Percentiles rank a stretch among this genome's conserved stretches.
phyloP scores from a whole-genome alignment of 2,888 invertebrate genomes.

The Phoronis australis region DNA sequence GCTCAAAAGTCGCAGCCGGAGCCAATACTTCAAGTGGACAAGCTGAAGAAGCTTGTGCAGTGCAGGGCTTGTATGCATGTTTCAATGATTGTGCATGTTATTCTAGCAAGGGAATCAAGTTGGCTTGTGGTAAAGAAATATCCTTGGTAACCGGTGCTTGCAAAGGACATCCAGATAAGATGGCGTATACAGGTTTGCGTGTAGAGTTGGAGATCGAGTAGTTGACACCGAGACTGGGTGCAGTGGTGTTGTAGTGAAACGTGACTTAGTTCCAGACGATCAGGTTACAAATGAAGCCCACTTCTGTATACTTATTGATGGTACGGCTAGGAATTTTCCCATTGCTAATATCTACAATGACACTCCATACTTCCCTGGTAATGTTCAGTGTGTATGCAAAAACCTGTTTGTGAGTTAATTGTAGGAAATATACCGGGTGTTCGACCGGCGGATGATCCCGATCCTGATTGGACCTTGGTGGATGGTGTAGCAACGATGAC shows the following conservation, averaged over 20 bases:
- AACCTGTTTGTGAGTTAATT: slow-evolving; percentile 9
- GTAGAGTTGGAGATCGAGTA: too few species aligned
- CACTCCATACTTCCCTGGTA: slow-evolving; percentile 6
- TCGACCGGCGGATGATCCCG: background rate
- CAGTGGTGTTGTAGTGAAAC: slow-evolving; percentile 10
- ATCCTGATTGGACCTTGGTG: background rate
- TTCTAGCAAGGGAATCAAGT: background rate
- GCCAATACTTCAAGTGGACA: too few species aligned
- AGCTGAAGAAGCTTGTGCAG: too few species aligned
- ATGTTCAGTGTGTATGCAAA: slow-evolving; percentile 3
- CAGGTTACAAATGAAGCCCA: slow-evolving; percentile 8
- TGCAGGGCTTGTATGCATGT: background rate
- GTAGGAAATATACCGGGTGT: slow-evolving; percentile 8
- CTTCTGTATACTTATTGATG: slow-evolving; percentile 6
- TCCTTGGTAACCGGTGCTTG: too few species aligned
- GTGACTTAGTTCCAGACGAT: slow-evolving; percentile 3
- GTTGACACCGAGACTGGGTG: slow-evolving; percentile 16
- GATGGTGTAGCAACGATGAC: background rate
- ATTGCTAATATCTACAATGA: slow-evolving; percentile 3
- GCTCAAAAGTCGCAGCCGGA: too few species aligned
- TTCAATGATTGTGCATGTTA: slow-evolving; percentile 4
- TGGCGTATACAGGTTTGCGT: too few species aligned
- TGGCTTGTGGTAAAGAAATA: too few species aligned
- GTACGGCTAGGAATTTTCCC: slow-evolving; percentile 4
- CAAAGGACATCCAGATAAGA: too few species aligned